phyloP scores from a whole-genome alignment of 2,888 invertebrate genomes.

The Diploptera punctata region DNA sequence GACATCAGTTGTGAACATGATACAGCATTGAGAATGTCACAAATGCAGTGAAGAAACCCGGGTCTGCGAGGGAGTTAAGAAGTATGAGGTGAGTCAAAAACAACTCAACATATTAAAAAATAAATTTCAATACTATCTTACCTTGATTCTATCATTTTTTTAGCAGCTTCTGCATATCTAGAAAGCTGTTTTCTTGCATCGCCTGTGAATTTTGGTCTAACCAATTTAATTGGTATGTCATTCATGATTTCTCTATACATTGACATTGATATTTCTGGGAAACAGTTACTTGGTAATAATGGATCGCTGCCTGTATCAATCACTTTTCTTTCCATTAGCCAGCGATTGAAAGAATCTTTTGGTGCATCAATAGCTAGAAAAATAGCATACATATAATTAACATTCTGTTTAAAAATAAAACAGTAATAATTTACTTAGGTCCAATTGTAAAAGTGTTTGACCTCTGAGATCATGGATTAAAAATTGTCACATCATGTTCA shows the following conservation, averaged over 20 bases:
- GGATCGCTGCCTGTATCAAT: slow-evolving; percentile 91
- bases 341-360: slow-evolving; percentile 94
- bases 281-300: slow-evolving; percentile 88
- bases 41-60: no score
- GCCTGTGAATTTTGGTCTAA: slow-evolving; percentile 94
- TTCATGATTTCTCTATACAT: slow-evolving; percentile 99
- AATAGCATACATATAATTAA: background rate
- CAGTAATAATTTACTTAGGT: no score
- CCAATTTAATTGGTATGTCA: slow-evolving; percentile 94
- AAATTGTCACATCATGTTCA: no score
- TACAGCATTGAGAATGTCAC: no score
- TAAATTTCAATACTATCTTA: slow-evolving; percentile 45
- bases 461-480: no score
- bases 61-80: no score
- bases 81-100: no score
- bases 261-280: slow-evolving; percentile 89
- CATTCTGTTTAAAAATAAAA: no score
- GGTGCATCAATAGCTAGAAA: slow-evolving; percentile 84
- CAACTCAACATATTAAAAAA: background rate
- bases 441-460: no score
- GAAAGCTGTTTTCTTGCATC: slow-evolving; percentile 95
- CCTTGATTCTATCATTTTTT: slow-evolving; percentile 92
- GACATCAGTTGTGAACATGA: no score
- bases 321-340: slow-evolving; percentile 95
- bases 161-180: slow-evolving; percentile 94